Conservation (phyloP, 1,140 invertebrate genomes). For the Aphelenchoides fujianensis region DNA sequence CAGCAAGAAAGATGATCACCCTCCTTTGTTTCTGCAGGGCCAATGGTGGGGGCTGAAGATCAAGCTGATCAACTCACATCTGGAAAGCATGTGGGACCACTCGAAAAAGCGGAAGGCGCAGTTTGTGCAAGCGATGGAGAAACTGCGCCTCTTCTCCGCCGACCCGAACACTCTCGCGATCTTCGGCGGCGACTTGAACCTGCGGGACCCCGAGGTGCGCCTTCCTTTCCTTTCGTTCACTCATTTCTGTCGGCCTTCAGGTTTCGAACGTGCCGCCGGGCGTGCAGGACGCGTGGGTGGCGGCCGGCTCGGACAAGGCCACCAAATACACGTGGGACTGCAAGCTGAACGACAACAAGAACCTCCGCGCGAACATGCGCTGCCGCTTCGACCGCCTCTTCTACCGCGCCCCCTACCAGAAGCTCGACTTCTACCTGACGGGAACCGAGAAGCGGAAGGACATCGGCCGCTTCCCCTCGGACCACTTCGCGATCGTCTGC, state of each 20-base stretch:
- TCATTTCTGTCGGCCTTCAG: conserved; percentile 25
- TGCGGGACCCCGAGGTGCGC: conserved; percentile 39
- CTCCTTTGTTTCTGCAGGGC: conserved; percentile 29
- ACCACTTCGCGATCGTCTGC: conserved; percentile 41
- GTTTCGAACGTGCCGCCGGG: conserved; percentile 26
- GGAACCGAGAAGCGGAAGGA: conserved; percentile 32
- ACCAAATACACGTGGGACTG: conserved; percentile 39
- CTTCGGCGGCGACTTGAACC: conserved; percentile 42
- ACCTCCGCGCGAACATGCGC: conserved; percentile 7
- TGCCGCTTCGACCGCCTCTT: conserved; percentile 43
- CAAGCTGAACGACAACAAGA: conserved; percentile 35
- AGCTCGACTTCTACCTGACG: conserved; percentile 39
- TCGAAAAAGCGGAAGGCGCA: conserved; percentile 34
- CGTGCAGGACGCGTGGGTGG: conserved; percentile 39
- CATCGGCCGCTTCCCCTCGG: conserved; percentile 37
- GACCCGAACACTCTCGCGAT: conserved; percentile 28
- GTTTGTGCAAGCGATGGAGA: conserved; percentile 43
- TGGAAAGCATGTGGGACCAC: conserved; percentile 47
- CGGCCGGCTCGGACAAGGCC: conserved; percentile 23
- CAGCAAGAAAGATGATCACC: not conserved
- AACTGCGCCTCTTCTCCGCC: conserved; percentile 25
- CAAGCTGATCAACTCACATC: conserved; percentile 47
- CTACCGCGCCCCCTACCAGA: conserved; percentile 23
- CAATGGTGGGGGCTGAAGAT: conserved; percentile 40
- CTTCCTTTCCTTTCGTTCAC: not conserved